Evolutionary conservation across 2,888 invertebrate genomes (phyloP), one percentile per base, ranked within the genome.

Genomic region (Agelastica alni): DNA sequence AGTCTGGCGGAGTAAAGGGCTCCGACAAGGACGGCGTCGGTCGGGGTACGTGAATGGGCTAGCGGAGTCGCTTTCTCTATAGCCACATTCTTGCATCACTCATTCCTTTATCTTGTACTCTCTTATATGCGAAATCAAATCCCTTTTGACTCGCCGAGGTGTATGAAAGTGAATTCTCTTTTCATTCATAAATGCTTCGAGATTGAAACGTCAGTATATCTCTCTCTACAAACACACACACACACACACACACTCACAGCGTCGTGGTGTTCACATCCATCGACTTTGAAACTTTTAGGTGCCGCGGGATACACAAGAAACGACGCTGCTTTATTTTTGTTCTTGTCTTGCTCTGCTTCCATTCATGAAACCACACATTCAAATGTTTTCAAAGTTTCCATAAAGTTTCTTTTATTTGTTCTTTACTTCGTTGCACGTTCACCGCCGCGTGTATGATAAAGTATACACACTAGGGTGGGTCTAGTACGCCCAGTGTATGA

Each of bases 51-150:
- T 63, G 63, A 63, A 63, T 61, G 63, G 61, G 57, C 59, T 57
- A 61, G 59, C 53, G n/a, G 58, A 56, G 47, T 59, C 53, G 55
- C 48, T 62, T 43, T 51, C 53, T 43, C 56, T 32, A 20, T 41
- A 20, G 37, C 30, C 59, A 59, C 60, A 60, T 58, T 60, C 59
- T 61, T 60, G 60, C 62, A 61, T 60, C 55, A 59, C 58, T 57
- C 58, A 58, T 58, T 62, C 60, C 58, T 63, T 64, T 61, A 66
- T 62, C 63, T 63, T 56, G 60, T 60, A 56, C 54, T 55, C 36
- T 20, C 37, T 61, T 61, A 64, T 66, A 65, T 66, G 64, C 65
- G 65, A 67, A 66, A 67, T 67, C 66, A 65, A 67, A 69, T 65
- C 59, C 59, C 62, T 39, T 39, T 39, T 39, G 36, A 36, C n/a